Percentiles rank a stretch among this genome's conserved stretches.
phyloP scores from a whole-genome alignment of 2,113 vertebrate genomes.

The Sturnus vulgaris region DNA sequence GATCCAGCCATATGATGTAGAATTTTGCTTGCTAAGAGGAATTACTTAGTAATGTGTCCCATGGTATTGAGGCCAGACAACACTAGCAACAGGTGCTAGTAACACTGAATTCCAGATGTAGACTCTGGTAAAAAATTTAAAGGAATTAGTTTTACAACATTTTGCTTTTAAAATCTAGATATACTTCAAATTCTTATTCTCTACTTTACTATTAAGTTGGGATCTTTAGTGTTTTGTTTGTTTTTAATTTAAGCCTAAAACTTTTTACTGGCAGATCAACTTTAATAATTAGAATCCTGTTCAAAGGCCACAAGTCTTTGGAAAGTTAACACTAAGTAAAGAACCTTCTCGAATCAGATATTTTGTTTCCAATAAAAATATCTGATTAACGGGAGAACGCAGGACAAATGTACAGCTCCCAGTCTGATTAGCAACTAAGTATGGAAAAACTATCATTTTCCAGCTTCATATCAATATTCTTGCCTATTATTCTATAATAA shows the following conservation, averaged over 20 bases:
- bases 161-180: not conserved
- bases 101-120: not conserved
- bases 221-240: not conserved
- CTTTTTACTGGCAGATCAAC: not conserved
- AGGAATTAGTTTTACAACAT: not conserved
- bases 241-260: not conserved
- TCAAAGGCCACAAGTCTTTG: not conserved
- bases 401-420: not conserved
- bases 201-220: not conserved
- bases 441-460: not conserved
- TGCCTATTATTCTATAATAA: not conserved
- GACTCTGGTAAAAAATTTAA: not conserved
- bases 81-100: not conserved
- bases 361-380: not conserved
- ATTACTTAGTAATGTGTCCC: not conserved
- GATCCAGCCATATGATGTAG: not conserved
- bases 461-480: not conserved
- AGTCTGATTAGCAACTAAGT: not conserved
- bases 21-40: not conserved
- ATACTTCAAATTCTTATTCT: not conserved
- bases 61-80: not conserved
- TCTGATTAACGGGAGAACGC: not conserved
- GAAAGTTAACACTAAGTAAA: not conserved
- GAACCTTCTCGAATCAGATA: not conserved
- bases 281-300: not conserved